phyloP scores from a whole-genome alignment of 2,113 vertebrate genomes.

The Anguilla japonica region DNA sequence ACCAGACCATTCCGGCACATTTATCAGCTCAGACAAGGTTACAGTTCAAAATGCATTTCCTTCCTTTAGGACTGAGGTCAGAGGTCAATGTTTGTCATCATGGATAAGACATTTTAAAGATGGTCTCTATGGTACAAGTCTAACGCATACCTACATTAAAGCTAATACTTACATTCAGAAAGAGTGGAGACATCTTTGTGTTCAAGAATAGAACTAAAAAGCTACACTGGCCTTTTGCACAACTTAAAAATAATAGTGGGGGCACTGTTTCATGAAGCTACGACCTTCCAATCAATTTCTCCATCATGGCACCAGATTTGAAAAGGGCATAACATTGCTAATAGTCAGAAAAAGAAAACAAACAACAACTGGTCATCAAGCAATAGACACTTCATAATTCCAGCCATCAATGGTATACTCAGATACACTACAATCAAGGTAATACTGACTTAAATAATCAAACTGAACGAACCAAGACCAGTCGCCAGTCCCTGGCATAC shows the following conservation, averaged over 20 bases:
- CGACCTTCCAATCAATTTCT: background rate
- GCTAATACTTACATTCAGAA: conserved; percentile 23
- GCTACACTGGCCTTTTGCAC: conserved; percentile 3
- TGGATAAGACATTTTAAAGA: background rate
- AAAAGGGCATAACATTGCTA: background rate
- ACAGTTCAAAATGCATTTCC: background rate
- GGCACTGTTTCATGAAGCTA: background rate
- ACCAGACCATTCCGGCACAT: conserved; percentile 29
- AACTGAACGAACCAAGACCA: background rate
- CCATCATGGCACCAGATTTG: background rate
- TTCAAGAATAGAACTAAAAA: background rate
- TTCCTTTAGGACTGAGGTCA: background rate
- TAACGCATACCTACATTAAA: conserved; percentile 27
- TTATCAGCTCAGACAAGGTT: background rate
- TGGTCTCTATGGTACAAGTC: background rate
- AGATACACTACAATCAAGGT: background rate
- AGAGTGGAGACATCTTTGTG: conserved; percentile 14
- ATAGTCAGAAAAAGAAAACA: background rate
- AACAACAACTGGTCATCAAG: background rate
- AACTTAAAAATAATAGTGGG: background rate
- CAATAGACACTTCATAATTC: background rate
- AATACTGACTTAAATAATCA: background rate
- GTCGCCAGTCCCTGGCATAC: background rate
- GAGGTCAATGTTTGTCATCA: conserved; percentile 13
- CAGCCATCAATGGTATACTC: background rate